Conservation (phyloP, 2,888 invertebrate genomes). For the Lamellibrachia columna region DNA sequence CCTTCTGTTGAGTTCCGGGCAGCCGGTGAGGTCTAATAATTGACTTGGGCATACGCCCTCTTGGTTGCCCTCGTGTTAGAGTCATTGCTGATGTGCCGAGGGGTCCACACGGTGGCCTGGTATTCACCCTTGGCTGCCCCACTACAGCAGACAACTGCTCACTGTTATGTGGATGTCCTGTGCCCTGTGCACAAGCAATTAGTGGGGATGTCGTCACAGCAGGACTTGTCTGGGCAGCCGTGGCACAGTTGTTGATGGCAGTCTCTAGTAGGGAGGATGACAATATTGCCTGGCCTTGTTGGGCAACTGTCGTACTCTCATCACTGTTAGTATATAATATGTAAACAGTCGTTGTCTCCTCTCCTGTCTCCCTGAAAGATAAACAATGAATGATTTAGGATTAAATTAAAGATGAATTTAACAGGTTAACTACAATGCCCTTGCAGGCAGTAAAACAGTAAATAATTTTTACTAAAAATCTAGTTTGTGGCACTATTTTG, state of each 20-base stretch:
- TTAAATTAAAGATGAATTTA: neutral
- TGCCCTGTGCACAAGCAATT: neutral
- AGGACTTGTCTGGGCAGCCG: neutral
- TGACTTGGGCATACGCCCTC: neutral
- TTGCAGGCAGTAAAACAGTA: neutral
- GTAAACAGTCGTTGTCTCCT: neutral
- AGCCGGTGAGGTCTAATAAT: neutral
- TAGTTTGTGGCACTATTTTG: neutral
- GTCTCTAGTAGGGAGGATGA: neutral
- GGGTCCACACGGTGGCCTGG: neutral
- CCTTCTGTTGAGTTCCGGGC: neutral
- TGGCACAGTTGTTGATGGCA: neutral
- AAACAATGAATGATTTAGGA: neutral
- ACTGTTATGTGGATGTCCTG: neutral
- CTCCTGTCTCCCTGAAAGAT: neutral
- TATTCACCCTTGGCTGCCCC: neutral
- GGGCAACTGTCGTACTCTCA: neutral
- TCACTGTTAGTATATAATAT: neutral
- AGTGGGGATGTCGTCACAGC: neutral
- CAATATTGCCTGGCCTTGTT: neutral
- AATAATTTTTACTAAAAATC: neutral
- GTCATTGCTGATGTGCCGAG: neutral
- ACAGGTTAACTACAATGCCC: neutral
- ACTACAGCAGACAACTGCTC: neutral
- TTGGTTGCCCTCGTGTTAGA: neutral